Percentiles rank a stretch among this genome's conserved stretches.
phyloP scores from a whole-genome alignment of 2,888 invertebrate genomes.

The Drosophila pseudotakahashii region DNA sequence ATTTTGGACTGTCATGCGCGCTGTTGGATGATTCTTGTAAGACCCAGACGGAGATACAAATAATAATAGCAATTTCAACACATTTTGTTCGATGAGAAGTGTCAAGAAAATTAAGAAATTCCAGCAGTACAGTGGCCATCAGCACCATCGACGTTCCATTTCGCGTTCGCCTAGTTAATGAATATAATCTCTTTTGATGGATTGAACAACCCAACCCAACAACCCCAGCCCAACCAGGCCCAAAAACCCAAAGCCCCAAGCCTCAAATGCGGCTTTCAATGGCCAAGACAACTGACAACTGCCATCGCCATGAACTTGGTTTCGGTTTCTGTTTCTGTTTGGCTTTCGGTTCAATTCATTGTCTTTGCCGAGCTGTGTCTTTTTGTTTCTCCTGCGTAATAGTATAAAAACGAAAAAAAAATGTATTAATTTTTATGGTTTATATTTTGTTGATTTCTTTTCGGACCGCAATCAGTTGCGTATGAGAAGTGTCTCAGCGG shows the following conservation, averaged over 20 bases:
- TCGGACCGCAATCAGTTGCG: conserved; percentile 47
- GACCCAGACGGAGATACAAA: conserved; percentile 38
- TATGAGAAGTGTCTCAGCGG: conserved; percentile 52
- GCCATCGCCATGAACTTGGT: conserved; percentile 62
- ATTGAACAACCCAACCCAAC: conserved; percentile 62
- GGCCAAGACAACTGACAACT: conserved; percentile 41
- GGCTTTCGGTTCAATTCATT: conserved; percentile 55
- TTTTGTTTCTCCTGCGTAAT: conserved; percentile 62
- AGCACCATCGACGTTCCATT: conserved; percentile 28
- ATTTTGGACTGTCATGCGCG: conserved; percentile 64
- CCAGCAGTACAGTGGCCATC: conserved; percentile 63
- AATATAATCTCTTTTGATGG: conserved; percentile 80
- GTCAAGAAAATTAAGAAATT: conserved; percentile 76
- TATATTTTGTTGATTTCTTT: conserved; percentile 70
- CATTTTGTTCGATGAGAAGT: conserved; percentile 78
- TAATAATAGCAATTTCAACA: conserved; percentile 75
- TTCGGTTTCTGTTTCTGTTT: conserved; percentile 44
- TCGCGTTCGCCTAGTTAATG: conserved; percentile 65
- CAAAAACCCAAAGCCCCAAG: conserved; percentile 27
- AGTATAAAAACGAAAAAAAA: conserved; percentile 59
- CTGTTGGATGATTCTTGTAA: conserved; percentile 67
- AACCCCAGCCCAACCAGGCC: conserved; percentile 13
- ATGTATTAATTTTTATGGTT: conserved; percentile 73
- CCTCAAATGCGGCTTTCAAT: conserved; percentile 46
- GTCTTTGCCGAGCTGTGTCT: conserved; percentile 53